phyloP scores from a whole-genome alignment of 2,797 vertebrate genomes.

The Spea hammondii region DNA sequence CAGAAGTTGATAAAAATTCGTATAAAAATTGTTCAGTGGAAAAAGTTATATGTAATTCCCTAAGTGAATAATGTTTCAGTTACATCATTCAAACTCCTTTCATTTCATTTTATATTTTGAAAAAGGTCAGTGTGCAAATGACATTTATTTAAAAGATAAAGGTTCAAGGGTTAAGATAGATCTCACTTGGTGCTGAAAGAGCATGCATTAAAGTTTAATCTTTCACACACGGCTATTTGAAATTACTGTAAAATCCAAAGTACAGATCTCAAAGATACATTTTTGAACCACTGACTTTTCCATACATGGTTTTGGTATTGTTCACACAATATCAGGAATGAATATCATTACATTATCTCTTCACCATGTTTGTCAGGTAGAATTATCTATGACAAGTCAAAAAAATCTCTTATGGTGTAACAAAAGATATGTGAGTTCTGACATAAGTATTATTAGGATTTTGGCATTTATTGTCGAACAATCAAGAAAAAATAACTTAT shows the following conservation, averaged over 20 bases:
- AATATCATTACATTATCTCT: neutral
- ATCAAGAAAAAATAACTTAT: too few relatives aligned
- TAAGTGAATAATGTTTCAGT: constrained; percentile 13
- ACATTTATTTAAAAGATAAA: constrained; percentile 32
- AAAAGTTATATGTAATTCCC: neutral
- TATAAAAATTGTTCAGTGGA: too few relatives aligned
- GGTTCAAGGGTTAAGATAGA: constrained; percentile 23
- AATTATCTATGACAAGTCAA: neutral
- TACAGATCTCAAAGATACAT: constrained; percentile 23
- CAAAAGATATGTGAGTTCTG: neutral
- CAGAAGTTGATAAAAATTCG: too few relatives aligned
- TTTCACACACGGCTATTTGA: neutral
- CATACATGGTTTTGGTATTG: constrained; percentile 4
- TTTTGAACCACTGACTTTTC: constrained; percentile 22
- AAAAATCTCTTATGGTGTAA: neutral
- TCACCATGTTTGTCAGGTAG: neutral
- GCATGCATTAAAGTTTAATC: constrained; percentile 33
- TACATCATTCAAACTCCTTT: neutral
- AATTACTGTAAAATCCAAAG: constrained; percentile 22
- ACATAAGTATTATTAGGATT: neutral
- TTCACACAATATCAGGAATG: neutral
- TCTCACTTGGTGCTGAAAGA: constrained; percentile 9
- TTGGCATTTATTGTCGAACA: neutral
- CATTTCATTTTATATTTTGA: constrained; percentile 16
- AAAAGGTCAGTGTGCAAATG: constrained; percentile 25